These are phyloP conservation scores for Chymomyza procnemis DNA, from an alignment of 2,888 invertebrate species.

Conservation along the genomic window DNA sequence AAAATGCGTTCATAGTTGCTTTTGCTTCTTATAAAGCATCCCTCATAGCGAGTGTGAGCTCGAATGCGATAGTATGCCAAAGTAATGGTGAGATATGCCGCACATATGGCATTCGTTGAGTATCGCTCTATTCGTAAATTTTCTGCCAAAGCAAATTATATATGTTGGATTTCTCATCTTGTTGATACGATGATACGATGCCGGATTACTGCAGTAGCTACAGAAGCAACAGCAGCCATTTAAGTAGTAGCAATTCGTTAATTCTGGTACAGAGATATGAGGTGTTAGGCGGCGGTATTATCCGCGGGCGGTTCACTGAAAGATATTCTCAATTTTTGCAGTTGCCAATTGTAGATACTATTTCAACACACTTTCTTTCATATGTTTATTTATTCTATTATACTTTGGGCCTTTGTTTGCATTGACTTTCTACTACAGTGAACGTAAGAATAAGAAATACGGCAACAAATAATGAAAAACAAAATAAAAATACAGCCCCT, in stretches of 20 bases:
- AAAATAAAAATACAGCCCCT: no score
- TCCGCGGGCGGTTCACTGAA: neutral
- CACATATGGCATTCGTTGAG: neutral
- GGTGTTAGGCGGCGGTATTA: neutral
- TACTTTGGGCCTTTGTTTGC: conserved; percentile 2
- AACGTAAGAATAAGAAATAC: conserved; percentile 20
- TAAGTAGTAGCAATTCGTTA: conserved; percentile 13
- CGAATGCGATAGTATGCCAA: neutral
- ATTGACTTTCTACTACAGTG: conserved; percentile 8
- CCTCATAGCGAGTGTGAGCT: neutral
- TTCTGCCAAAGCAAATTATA: neutral
- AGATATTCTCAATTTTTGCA: conserved; percentile 8
- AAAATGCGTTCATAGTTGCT: no score
- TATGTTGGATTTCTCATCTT: conserved; percentile 23
- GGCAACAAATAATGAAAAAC: conserved; percentile 25
- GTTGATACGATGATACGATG: conserved; percentile 16
- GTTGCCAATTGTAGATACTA: conserved; percentile 20
- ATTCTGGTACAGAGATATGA: conserved; percentile 13
- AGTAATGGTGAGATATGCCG: neutral
- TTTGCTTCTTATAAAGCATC: no score
- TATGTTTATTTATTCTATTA: neutral
- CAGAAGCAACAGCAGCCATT: conserved; percentile 6
- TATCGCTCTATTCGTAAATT: neutral
- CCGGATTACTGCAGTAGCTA: conserved; percentile 16
- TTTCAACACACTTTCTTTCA: conserved; percentile 28